Percentiles rank a stretch among this genome's conserved stretches.
phyloP scores from a whole-genome alignment of 2,113 vertebrate species.

The Indicator maculatus region DNA sequence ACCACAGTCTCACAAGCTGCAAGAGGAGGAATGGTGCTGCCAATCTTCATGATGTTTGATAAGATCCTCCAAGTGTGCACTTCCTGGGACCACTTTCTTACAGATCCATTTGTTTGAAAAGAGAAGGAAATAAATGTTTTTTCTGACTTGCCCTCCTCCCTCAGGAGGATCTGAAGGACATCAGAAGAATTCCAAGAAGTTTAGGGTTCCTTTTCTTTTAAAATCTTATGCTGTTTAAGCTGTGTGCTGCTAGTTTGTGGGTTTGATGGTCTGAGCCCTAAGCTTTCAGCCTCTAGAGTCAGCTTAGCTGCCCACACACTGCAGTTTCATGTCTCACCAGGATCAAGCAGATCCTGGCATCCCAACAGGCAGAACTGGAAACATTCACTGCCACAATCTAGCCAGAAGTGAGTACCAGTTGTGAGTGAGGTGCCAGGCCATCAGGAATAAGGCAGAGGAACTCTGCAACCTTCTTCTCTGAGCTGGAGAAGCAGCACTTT shows the following conservation, averaged over 20 bases:
- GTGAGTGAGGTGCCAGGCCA: background rate
- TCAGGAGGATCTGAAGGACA: background rate
- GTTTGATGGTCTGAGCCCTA: background rate
- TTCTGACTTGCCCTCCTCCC: background rate
- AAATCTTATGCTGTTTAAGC: background rate
- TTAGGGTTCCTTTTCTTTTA: background rate
- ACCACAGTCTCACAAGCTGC: background rate
- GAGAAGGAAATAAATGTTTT: background rate
- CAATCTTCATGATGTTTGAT: background rate
- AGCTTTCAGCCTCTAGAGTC: background rate
- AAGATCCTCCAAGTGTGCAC: background rate
- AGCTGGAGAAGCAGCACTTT: background rate
- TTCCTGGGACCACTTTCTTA: background rate
- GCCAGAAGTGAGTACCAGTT: background rate
- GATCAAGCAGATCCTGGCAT: background rate
- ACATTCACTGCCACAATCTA: background rate
- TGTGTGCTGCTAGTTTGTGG: background rate
- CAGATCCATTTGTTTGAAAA: background rate
- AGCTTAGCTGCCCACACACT: background rate
- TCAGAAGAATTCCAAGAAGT: background rate
- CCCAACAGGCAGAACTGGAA: background rate
- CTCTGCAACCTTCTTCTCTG: background rate
- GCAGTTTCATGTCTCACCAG: background rate
- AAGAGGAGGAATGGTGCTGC: background rate
- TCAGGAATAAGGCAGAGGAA: background rate